These are phyloP conservation scores for Chironex yamaguchii DNA, from an alignment of 30 jellyfish, hydroid and myxozoan species.

Conservation along the genomic window DNA sequence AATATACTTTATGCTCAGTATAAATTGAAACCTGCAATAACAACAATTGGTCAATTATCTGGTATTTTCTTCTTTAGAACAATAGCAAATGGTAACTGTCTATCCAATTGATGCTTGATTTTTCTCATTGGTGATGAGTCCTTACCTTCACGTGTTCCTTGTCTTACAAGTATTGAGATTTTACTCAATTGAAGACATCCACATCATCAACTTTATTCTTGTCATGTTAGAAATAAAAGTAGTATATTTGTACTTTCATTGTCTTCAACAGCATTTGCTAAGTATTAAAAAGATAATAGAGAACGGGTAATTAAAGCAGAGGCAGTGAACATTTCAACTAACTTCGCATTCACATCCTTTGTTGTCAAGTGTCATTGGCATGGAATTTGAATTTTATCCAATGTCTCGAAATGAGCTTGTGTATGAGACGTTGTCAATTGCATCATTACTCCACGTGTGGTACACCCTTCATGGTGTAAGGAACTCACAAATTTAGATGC, in stretches of 20 bases:
- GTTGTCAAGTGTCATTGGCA: constrained; percentile 21
- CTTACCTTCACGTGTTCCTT: background rate
- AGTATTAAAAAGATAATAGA: constrained; percentile 4
- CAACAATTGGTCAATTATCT: no score
- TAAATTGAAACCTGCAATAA: no score
- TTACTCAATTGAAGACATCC: background rate
- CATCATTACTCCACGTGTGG: no score
- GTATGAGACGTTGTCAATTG: background rate
- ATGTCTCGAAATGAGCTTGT: background rate
- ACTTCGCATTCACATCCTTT: constrained; percentile 15
- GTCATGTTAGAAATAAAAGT: background rate
- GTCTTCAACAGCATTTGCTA: background rate
- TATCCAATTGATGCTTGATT: background rate
- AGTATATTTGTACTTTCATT: constrained; percentile 9
- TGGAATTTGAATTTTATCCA: constrained; percentile 21
- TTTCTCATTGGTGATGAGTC: constrained; percentile 11
- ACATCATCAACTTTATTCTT: background rate
- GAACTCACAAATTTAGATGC: no score
- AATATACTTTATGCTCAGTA: no score
- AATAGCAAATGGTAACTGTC: constrained; percentile 5
- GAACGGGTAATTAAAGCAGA: background rate
- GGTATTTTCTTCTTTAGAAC: constrained; percentile 1
- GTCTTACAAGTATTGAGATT: background rate
- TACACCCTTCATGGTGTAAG: no score
- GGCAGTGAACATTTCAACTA: background rate